Evolutionary conservation across 2,888 invertebrate species (phyloP), one percentile per base, ranked within the genome.

Genomic region (Chydorus sphaericus): DNA sequence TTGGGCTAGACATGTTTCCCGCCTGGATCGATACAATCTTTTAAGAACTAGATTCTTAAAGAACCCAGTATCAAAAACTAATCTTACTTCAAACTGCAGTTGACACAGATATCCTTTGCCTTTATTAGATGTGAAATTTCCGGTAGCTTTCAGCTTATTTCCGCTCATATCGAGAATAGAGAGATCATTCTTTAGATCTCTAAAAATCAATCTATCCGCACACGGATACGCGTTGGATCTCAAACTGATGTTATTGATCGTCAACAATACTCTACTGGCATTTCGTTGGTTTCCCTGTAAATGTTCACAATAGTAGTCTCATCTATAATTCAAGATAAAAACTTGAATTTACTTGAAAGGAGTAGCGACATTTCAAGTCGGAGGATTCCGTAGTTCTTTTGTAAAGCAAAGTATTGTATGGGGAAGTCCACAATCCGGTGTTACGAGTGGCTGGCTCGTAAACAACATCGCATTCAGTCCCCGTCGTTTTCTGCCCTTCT

Each of bases 331-430:
- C 2, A 20, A 4, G 3, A 38, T 8, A 4, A 8, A 38, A 38
- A n/a, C 18, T n/a, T 4, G 14, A 16, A 28, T 11, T 30, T n/a
- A 50, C 50, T n/a, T 50, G 29, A 16, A 50, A 50, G 69, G 83
- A 79, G 67, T 88, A 90, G 52, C 85, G 75, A 66, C 89, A 90
- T 48, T 83, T 78, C 0, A 89, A 81, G 65, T 87, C 86, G 66
- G 79, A 78, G 4, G 76, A 76, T 61, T 59, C 80, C 77, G 0
- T 80, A 82, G 11, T 83, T 80, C 57, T 80, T 75, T 90, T 90
- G 70, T 89, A 91, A 1, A 91, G 85, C 29, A 91, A 71, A 0
- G 89, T 89, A 65, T 91, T 91, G 49, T 88, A 74, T 0, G 91
- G 90, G 0, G 89, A 89, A 10, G 88, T 74, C 3, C 91, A 74